A percentile compares a stretch with the other conserved stretches of the same genome.
phyloP scores from a whole-genome alignment of 2,888 invertebrate genomes.

The Allacma fusca region DNA sequence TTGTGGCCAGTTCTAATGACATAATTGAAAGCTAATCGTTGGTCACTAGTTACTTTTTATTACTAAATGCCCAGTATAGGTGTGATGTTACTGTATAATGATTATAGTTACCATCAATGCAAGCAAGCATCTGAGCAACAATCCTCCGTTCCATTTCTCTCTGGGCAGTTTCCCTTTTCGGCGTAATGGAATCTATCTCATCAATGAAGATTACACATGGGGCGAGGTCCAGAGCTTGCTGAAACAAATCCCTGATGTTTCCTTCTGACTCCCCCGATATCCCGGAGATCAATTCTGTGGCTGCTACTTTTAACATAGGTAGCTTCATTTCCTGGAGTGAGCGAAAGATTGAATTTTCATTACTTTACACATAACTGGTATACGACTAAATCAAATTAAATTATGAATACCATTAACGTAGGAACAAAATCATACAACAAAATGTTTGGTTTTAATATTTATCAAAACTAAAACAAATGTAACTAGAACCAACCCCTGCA shows the following conservation, averaged over 20 bases:
- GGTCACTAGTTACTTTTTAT: too few relatives aligned
- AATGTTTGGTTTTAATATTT: constrained; percentile 3
- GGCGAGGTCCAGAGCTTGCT: constrained; percentile 76
- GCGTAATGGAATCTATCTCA: constrained; percentile 96
- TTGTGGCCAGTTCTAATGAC: constrained; percentile 68
- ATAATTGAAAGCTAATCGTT: too few relatives aligned
- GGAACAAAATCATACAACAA: not conserved
- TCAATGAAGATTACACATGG: constrained; percentile 93
- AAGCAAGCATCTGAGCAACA: constrained; percentile 88
- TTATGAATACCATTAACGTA: too few relatives aligned
- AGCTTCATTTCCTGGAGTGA: constrained; percentile 76
- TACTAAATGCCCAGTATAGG: too few relatives aligned
- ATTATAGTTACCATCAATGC: constrained; percentile 84
- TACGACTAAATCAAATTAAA: too few relatives aligned
- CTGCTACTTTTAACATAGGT: constrained; percentile 85
- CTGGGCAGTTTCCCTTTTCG: constrained; percentile 86
- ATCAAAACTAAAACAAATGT: not conserved
- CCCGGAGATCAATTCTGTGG: constrained; percentile 92
- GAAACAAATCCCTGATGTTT: constrained; percentile 88
- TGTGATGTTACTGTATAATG: too few relatives aligned
- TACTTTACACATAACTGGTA: too few relatives aligned
- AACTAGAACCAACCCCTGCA: constrained; percentile 73
- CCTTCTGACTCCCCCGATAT: constrained; percentile 86
- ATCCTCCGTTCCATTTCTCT: constrained; percentile 96
- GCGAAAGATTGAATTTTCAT: too few relatives aligned